Conservation (phyloP, 2,888 invertebrate species). For the Erpobdella octoculata region DNA sequence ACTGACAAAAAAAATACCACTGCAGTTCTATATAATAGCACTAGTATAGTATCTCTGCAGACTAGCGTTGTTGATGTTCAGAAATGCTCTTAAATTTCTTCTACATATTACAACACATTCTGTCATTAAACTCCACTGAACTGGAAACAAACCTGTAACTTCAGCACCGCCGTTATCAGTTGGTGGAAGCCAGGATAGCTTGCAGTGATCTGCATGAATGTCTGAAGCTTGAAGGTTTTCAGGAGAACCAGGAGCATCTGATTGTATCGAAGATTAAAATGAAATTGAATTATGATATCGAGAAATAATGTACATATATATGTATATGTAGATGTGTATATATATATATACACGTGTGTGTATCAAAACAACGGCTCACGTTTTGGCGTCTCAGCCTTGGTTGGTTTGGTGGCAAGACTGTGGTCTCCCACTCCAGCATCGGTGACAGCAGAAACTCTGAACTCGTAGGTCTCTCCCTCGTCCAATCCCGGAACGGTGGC, state of each 20-base stretch:
- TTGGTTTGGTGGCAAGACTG: slow-evolving; percentile 81
- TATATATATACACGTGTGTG: too few relatives aligned
- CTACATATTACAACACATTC: too few relatives aligned
- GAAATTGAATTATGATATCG: too few relatives aligned
- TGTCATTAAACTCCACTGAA: too few relatives aligned
- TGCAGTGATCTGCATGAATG: slow-evolving; percentile 55
- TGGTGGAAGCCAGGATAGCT: slow-evolving; percentile 54
- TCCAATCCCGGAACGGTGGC: slow-evolving; percentile 79
- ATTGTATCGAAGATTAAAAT: too few relatives aligned
- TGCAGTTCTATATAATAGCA: too few relatives aligned
- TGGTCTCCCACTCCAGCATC: slow-evolving; percentile 85
- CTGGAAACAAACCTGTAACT: slow-evolving; percentile 51
- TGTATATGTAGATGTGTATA: not conserved
- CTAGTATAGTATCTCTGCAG: too few relatives aligned
- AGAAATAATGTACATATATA: not conserved
- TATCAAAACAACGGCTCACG: slow-evolving; percentile 42
- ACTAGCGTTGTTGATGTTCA: too few relatives aligned
- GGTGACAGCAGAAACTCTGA: slow-evolving; percentile 87
- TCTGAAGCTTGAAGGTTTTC: slow-evolving; percentile 54
- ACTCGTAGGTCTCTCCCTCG: slow-evolving; percentile 87
- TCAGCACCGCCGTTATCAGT: slow-evolving; percentile 54
- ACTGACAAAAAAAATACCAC: too few relatives aligned
- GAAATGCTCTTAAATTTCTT: too few relatives aligned
- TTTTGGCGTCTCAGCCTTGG: slow-evolving; percentile 63
- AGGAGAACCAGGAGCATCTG: slow-evolving; percentile 51